A percentile compares a stretch with the other conserved stretches of the same genome.
Conservation (phyloP, 2,797 vertebrate species). For the Pachyuromys duprasi region DNA sequence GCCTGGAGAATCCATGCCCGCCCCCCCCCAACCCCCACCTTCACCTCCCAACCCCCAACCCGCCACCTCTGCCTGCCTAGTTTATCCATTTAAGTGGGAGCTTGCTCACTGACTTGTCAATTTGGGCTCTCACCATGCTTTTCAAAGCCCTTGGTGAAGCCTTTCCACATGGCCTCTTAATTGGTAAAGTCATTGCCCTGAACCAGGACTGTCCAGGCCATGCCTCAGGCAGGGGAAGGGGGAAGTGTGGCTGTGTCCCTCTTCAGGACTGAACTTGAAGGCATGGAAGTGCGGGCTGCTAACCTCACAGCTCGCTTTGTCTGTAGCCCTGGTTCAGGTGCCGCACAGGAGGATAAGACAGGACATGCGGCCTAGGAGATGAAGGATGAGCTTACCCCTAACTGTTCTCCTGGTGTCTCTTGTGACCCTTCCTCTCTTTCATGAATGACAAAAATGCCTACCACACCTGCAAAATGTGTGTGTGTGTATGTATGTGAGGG, state of each 20-base stretch:
- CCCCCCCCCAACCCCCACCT: too few relatives aligned
- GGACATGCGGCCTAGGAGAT: background rate
- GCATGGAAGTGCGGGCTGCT: background rate
- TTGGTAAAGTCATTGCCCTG: background rate
- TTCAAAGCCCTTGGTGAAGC: background rate
- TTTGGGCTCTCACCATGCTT: background rate
- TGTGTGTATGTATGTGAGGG: background rate
- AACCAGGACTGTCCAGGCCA: background rate
- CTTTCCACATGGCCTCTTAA: background rate
- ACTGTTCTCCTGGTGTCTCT: background rate
- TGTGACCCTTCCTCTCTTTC: background rate
- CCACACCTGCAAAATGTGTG: background rate
- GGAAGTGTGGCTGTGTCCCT: background rate
- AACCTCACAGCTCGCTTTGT: background rate
- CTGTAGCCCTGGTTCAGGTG: background rate
- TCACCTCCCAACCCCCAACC: too few relatives aligned
- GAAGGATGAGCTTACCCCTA: background rate
- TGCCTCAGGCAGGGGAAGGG: background rate
- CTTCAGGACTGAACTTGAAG: background rate
- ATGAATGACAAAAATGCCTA: constrained; percentile 2
- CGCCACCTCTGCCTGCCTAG: background rate
- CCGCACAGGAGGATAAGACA: background rate
- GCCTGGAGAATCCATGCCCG: too few relatives aligned
- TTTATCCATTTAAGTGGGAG: background rate
- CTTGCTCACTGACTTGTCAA: background rate